Percentiles rank a stretch among this genome's conserved stretches.
Conservation (phyloP, 2,888 invertebrate species). For the Hedya salicella region DNA sequence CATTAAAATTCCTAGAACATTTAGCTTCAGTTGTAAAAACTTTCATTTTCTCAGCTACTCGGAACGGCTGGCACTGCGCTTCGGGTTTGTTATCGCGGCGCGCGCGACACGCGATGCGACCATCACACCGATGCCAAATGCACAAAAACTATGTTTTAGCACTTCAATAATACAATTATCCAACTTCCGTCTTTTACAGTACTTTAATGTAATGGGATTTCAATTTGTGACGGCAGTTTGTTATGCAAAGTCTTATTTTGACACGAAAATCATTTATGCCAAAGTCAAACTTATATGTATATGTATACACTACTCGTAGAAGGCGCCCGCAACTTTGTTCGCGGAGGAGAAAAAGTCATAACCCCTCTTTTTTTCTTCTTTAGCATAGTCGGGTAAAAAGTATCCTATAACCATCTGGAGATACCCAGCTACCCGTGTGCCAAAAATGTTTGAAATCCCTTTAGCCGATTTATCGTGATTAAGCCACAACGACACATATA, state of each 20-base stretch:
- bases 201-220: constrained; percentile 19
- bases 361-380: too few species aligned
- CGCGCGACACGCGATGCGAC: constrained; percentile 74
- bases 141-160: constrained; percentile 74
- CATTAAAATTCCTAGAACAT: constrained; percentile 39
- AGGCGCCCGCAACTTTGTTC: too few species aligned
- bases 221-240: constrained; percentile 20
- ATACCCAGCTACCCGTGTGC: too few species aligned
- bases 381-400: too few species aligned
- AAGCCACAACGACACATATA: too few species aligned
- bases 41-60: constrained; percentile 45
- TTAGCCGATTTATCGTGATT: too few species aligned
- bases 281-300: too few species aligned
- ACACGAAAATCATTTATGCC: too few species aligned
- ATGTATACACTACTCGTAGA: too few species aligned
- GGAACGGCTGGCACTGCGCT: constrained; percentile 62
- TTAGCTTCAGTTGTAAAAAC: constrained; percentile 33
- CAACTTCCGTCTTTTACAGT: constrained; percentile 59
- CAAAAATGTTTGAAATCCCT: too few species aligned
- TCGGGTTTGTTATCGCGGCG: constrained; percentile 73
- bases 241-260: not conserved
- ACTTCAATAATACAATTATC: constrained; percentile 64
- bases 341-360: too few species aligned
- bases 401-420: too few species aligned
- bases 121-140: constrained; percentile 71